Base-by-base conservation (phyloP, 2,888 invertebrate genomes). In the Mythimna ferrago region DNA sequence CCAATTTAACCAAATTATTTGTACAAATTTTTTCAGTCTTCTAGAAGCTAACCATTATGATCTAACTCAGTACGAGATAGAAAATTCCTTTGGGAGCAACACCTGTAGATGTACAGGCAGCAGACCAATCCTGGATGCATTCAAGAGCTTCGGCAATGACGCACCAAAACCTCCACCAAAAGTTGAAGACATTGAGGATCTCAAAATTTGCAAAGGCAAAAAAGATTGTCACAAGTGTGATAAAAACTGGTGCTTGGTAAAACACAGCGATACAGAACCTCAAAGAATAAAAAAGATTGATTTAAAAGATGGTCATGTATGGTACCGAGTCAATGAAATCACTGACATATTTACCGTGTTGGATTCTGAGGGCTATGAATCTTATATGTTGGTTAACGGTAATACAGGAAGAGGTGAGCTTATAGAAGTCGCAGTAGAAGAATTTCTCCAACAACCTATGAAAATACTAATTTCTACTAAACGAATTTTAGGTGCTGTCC, bases 31-130 rank as follows among this genome's bases (percentile, higher is more conserved):
- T 86, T 74, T 53, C 84, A 97, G 96, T 61, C 87, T 94, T 65
- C 83, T 96, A 38, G 85, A 86, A 76, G 69, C 87, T 51, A 82
- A 82, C 19, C 63, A 86, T 32, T 86, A 86, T 73, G 90, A 95
- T 21, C 88, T 97, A 57, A 97, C 97, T 1, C 97, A 97, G 96
- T 93, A 97, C 69, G 96, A 97, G 83, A 96, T 98, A 7, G 98
- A 98, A 89, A 97, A 97, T 84, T 97, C 97, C 0, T 97, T 98
- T 83, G 97, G 97, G 10, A 97, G 98, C 69, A 98, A 98, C 84
- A 96, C 98, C 21, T 98, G 98, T 81, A 94, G 98, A 73, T 98
- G 98, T 87, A 98, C 98, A 0, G 97, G 97, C 0, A 97, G 97
- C 83, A 93, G 97, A 67, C 96, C 97, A 1, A 97, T 98, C 67